Percentiles rank a stretch among this genome's conserved stretches.
Conservation (phyloP, 1,140 invertebrate genomes). For the Caenorhabditis brenneri region DNA sequence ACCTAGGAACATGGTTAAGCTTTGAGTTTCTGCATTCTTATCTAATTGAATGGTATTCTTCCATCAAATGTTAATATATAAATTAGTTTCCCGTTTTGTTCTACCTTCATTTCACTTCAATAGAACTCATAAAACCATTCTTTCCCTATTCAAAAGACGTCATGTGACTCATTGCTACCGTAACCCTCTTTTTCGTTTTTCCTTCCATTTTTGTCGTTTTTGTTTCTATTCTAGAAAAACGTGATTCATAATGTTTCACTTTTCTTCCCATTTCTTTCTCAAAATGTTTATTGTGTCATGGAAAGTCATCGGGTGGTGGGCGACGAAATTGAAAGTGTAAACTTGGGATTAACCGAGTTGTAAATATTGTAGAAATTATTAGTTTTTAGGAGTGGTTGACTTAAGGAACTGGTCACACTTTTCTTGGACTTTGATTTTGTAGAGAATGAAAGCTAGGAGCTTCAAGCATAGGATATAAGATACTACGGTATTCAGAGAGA, state of each 20-base stretch:
- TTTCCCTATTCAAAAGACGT: neutral
- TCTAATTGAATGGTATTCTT: too few relatives aligned
- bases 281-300: neutral
- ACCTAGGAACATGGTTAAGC: too few relatives aligned
- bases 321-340: conserved; percentile 17
- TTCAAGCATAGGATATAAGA: neutral
- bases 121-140: too few relatives aligned
- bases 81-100: too few relatives aligned
- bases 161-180: neutral
- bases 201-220: neutral
- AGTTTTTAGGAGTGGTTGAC: neutral
- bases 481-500: neutral
- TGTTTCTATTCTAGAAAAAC: neutral
- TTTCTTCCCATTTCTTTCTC: neutral
- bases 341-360: conserved; percentile 15
- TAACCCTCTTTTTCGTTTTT: neutral
- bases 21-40: too few relatives aligned
- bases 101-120: too few relatives aligned
- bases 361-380: neutral
- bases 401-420: neutral
- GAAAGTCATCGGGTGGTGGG: neutral
- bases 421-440: neutral
- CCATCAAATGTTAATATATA: too few relatives aligned
- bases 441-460: too few relatives aligned
- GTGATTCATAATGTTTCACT: conserved; percentile 34